Conservation (phyloP, 2,888 invertebrate species). For the Lycia hirtaria region DNA sequence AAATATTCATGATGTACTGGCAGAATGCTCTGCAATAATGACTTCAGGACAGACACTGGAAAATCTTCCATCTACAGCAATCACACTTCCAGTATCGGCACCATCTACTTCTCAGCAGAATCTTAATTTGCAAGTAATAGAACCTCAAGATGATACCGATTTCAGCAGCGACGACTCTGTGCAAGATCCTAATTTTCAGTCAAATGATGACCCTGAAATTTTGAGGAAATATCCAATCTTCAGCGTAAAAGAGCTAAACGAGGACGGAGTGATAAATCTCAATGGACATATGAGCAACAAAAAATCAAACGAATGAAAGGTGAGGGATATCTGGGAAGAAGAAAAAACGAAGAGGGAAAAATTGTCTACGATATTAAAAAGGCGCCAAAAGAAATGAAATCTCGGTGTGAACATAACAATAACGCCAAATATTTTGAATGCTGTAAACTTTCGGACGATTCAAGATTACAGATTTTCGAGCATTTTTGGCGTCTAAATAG, state of each 20-base stretch:
- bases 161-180: constrained; percentile 24
- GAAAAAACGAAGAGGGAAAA: constrained; percentile 8
- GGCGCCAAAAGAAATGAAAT: constrained; percentile 20
- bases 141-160: constrained; percentile 19
- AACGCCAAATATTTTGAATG: constrained; percentile 16
- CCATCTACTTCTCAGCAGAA: background rate
- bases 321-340: constrained; percentile 7
- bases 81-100: constrained; percentile 7
- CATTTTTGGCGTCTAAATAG: constrained; percentile 12
- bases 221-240: constrained; percentile 18
- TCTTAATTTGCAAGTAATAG: constrained; percentile 7
- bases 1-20: constrained; percentile 9
- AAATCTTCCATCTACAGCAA: constrained; percentile 12
- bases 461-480: constrained; percentile 11
- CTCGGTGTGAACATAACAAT: constrained; percentile 21
- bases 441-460: constrained; percentile 4
- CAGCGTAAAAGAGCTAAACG: constrained; percentile 22
- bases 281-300: constrained; percentile 14
- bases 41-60: constrained; percentile 9
- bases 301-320: constrained; percentile 2
- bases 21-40: constrained; percentile 11
- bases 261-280: constrained; percentile 17
- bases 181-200: constrained; percentile 20
- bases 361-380: constrained; percentile 9
- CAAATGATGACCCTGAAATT: constrained; percentile 3